A percentile compares a stretch with the other conserved stretches of the same genome.
phyloP scores from a whole-genome alignment of 2,797 vertebrate genomes.

The Benthosema pterotum region DNA sequence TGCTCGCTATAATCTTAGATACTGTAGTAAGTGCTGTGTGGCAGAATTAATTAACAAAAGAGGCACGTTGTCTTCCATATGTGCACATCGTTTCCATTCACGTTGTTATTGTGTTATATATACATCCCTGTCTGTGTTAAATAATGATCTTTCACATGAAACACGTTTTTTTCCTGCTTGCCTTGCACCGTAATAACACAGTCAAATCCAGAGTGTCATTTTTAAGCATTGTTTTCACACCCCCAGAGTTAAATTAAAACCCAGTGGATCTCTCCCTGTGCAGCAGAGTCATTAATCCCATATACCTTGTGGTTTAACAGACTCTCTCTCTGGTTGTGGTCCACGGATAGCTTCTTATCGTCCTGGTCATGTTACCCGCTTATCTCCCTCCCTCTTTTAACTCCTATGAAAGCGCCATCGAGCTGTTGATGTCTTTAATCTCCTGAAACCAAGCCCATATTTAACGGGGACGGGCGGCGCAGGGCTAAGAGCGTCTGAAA shows the following conservation, averaged over 20 bases:
- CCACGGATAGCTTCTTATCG: constrained; percentile 51
- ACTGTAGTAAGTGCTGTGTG: constrained; percentile 44
- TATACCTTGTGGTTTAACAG: constrained; percentile 39
- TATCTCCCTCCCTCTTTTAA: constrained; percentile 52
- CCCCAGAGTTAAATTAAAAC: too few relatives aligned
- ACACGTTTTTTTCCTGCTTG: too few relatives aligned
- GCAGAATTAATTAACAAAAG: constrained; percentile 65
- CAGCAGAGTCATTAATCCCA: constrained; percentile 55
- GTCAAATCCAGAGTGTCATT: too few relatives aligned
- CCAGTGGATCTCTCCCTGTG: too few relatives aligned
- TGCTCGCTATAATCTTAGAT: constrained; percentile 73
- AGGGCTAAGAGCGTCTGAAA: constrained; percentile 24
- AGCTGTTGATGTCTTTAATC: constrained; percentile 62
- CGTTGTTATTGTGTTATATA: constrained; percentile 10
- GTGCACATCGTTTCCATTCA: constrained; percentile 36
- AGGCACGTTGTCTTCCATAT: constrained; percentile 44
- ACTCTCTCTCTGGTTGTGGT: constrained; percentile 23
- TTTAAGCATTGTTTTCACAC: too few relatives aligned
- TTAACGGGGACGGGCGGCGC: constrained; percentile 25
- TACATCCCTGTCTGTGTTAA: constrained; percentile 32
- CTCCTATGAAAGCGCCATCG: constrained; percentile 48
- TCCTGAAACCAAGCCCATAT: constrained; percentile 55
- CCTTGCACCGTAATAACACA: too few relatives aligned
- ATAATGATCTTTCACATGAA: constrained; percentile 7
- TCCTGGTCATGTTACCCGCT: constrained; percentile 48